Evolutionary conservation across 30 jellyfish, hydroid and myxozoan species (phyloP), one percentile per base, ranked within the genome.

Genomic region (Mastigias papua): DNA sequence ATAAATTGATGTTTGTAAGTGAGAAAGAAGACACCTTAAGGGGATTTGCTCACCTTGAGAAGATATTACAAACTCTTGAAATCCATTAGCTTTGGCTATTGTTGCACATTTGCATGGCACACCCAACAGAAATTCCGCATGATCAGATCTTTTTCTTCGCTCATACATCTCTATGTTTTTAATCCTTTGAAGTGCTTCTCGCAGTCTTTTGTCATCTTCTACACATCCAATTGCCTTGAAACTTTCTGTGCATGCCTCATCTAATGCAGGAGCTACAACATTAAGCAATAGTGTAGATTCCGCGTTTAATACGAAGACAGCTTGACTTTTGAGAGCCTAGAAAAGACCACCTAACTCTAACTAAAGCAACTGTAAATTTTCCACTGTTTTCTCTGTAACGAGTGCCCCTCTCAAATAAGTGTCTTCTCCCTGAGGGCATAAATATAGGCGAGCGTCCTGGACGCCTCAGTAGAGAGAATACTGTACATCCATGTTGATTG

Each of bases 151-250:
- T 0, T 48, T 25, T n/a, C 86, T 57, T 34, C 34, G 28, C 27
- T 42, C 57, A 69, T 29, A 73, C 1, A 42, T 66, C 11, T 83
- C 92, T 27, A 27, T 19, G 71, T n/a, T n/a, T 50, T 69, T 25
- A 83, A 48, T 2, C 20, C 26, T 57, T 70, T 73, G 37, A 71
- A 83, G 60, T 9, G 62, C 22, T 3, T 23, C 21, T 33, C 67
- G 26, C 21, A 74, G 8, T 31, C 57, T 70, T 54, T 69, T 35
- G 80, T 73, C 34, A 28, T 58, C 68, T 57, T 83, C 54, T 72
- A 69, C 69, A 77, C 92, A 83, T 3, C 92, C 92, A 8, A 64
- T 35, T 4, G 62, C 51, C 26, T 70, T 83, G 81, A 67, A 83
- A n/a, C 34, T 67, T 11, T 42, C 30, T 20, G 35, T 62, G 78